Conservation (phyloP, 2,888 invertebrate species). For the Tipula vernalis region DNA sequence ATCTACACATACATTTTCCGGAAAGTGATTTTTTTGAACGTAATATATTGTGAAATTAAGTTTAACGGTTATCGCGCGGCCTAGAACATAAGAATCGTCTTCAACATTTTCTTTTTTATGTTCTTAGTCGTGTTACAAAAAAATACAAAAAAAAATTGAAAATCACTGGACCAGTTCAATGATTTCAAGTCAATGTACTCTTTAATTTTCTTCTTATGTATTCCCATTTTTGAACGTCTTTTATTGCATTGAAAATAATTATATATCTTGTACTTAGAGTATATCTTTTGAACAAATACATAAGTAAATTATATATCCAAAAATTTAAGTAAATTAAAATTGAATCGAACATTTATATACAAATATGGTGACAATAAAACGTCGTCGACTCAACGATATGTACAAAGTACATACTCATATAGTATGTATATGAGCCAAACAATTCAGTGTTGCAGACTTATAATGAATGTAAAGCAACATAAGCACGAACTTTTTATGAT, state of each 20-base stretch:
- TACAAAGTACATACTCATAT: not conserved
- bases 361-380: not conserved
- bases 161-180: conserved; percentile 1
- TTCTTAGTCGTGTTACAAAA: not conserved
- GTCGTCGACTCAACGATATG: not conserved
- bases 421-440: not conserved
- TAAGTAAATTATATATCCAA: not conserved
- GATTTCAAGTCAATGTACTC: not conserved
- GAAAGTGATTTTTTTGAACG: not conserved
- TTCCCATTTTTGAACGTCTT: not conserved
- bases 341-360: not conserved
- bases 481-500: not conserved
- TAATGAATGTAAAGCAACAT: not conserved
- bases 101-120: no score
- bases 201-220: not conserved
- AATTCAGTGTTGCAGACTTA: not conserved
- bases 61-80: not conserved
- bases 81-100: no score
- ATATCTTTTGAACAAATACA: not conserved
- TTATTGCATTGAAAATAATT: not conserved
- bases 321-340: not conserved
- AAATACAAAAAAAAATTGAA: not conserved
- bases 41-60: not conserved
- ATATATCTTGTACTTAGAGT: not conserved
- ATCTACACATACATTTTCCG: not conserved